Evolutionary conservation across 2,888 invertebrate species (phyloP), one percentile per base, ranked within the genome.

Genomic region (Ametastegia equiseti): DNA sequence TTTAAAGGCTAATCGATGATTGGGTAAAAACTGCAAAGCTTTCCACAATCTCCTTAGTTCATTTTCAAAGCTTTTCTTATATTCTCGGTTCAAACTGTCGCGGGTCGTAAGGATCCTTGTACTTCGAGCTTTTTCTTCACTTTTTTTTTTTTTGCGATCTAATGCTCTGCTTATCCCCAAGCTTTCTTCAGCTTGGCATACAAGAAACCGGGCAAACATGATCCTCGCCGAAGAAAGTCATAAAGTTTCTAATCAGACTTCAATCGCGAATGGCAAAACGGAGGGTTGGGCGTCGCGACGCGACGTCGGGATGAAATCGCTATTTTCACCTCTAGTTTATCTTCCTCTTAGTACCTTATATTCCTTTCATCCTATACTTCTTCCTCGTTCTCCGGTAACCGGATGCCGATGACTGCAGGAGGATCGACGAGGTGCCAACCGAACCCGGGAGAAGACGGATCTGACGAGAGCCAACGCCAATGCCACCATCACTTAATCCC

Each of bases 231-330:
- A 23, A 71, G 13, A 71, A 71, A 71, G 45, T 71, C 71, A 71
- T 71, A 71, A 71, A 71, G 71, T 71, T 71, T 71, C 71, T 71
- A 47, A 71, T 71, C 71, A 71, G 71, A 45, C 71, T 71, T 45
- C 71, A 47, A 71, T 71, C 71, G 71, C 27, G 30, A 47, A 13
- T 19, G 39, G n/a, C n/a, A n/a, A n/a, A n/a, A n/a, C n/a, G n/a
- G n/a, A n/a, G n/a, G n/a, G n/a, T n/a, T n/a, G n/a, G n/a, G n/a
- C n/a, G n/a, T n/a, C n/a, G n/a, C n/a, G n/a, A n/a, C n/a, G 39
- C 7, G 67, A 15, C 36, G 67, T 19, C 15, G 45, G 71, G 23
- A 30, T 71, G 27, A 71, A 47, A 71, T 71, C 71, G 45, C 71
- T 47, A 71, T 71, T 71, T 47, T 71, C 71, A 45, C 71, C 45